Percentiles rank a stretch among this genome's conserved stretches.
Evolutionary conservation across 2,797 vertebrate species (phyloP).

Genomic region (Sternotherus odoratus): DNA sequence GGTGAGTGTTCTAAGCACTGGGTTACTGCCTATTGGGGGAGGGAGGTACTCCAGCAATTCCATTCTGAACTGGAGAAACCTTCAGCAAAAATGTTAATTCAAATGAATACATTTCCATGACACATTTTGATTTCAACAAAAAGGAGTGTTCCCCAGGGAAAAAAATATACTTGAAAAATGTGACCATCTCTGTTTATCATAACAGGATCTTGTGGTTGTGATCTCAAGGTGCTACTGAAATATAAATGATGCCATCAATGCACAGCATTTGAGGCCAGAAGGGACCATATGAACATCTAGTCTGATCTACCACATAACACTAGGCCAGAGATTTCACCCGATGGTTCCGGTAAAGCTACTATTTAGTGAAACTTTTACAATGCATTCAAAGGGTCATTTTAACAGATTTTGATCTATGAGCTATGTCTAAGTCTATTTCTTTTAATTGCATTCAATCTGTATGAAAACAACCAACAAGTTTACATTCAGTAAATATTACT

Average conservation of each 20-base stretch:
- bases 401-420: not conserved
- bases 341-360: not conserved
- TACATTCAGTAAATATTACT: not conserved
- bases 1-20: not conserved
- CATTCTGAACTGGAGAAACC: not conserved
- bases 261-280: not conserved
- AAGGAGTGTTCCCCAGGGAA: not conserved
- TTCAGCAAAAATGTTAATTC: not conserved
- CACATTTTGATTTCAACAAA: not conserved
- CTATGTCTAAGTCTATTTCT: not conserved
- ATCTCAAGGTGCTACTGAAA: not conserved
- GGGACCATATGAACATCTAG: not conserved
- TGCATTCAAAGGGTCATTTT: not conserved
- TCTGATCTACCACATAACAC: not conserved
- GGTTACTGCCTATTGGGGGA: not conserved
- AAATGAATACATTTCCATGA: not conserved
- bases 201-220: not conserved
- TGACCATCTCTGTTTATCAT: not conserved
- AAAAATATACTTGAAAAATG: not conserved
- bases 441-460: not conserved
- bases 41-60: not conserved
- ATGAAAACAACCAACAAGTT: not conserved
- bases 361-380: not conserved
- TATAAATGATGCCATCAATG: not conserved
- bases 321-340: not conserved